Evolutionary conservation across 2,113 vertebrate genomes (phyloP), one percentile per base, ranked within the genome.

Genomic region (Hiodon tergisus): DNA sequence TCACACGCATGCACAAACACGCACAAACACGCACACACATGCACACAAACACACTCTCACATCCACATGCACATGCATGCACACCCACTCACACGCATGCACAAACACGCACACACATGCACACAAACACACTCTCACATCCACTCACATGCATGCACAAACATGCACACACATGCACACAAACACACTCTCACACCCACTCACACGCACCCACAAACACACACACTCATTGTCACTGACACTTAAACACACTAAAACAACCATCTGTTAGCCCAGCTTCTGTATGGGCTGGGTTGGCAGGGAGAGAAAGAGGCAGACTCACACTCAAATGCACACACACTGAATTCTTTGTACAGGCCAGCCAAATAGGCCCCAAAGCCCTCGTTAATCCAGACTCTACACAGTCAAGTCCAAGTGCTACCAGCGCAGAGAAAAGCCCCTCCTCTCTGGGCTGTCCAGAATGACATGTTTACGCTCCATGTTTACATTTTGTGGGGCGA

Each of bases 1-100:
- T 65, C 62, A 65, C 62, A 65, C 17, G 54, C 10, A 57, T 1
- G 54, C 69, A 75, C 61, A 78, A 69, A 11, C n/a, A 52, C 16
- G 54, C 69, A 75, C 61, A 78, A 69, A 11, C n/a, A 52, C 16
- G 5, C 9, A 52, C 5, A 65, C 48, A 66, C 73, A 60, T 57
- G 31, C 31, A 31, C 31, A 31, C 31, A 31, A 31, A 31, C 31
- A 31, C 31, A 31, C 31, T 31, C 31, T 31, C 31, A 31, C 31
- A 31, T 31, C 31, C 31, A 31, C 31, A 31, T 31, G 31, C 31
- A 31, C 31, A 31, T 2, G 2, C 31, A 31, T 31, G 31, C 31
- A 31, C 31, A 31, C 1, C 31, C 31, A 31, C 31, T 31, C 31
- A 31, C 31, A 31, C 1, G 31, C 31, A 31, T 31, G 31, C 31